A percentile compares a stretch with the other conserved stretches of the same genome.
Evolutionary conservation across 2,113 vertebrate genomes (phyloP).

Genomic region (Lepisosteus oculatus): DNA sequence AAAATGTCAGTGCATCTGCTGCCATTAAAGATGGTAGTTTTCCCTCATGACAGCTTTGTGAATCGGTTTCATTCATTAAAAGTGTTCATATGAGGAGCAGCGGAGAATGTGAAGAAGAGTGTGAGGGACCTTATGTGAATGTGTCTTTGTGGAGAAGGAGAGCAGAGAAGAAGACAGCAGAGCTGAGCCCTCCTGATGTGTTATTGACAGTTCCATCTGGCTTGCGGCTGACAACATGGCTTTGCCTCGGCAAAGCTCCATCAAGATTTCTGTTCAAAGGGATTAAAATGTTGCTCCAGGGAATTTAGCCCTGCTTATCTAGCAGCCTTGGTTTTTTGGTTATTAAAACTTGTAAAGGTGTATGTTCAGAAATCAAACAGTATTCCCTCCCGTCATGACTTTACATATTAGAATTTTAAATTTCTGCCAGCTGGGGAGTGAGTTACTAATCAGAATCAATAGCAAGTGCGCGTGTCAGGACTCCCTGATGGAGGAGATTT

Average conservation of each 20-base stretch:
- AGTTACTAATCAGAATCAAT: background rate
- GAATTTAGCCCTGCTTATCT: background rate
- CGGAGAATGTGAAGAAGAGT: background rate
- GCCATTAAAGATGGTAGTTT: no score
- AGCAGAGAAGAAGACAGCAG: background rate
- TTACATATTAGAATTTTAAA: conserved; percentile 1
- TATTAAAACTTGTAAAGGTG: background rate
- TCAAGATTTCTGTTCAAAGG: background rate
- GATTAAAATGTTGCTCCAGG: background rate
- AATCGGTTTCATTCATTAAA: no score
- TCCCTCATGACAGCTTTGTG: no score
- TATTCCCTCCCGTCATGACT: no score
- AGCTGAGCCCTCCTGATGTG: no score
- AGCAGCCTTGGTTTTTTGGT: background rate
- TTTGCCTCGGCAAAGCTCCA: no score
- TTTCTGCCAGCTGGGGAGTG: background rate
- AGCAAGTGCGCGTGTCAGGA: background rate
- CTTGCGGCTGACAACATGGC: no score
- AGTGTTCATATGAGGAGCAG: no score
- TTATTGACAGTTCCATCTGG: no score
- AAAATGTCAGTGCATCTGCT: no score
- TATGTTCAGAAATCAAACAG: background rate
- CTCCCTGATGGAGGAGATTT: background rate
- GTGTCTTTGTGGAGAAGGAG: background rate
- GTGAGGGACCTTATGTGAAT: background rate